Evolutionary conservation across 1,140 invertebrate genomes (phyloP), one percentile per base, ranked within the genome.

Genomic region (Drosophila bifasciata): DNA sequence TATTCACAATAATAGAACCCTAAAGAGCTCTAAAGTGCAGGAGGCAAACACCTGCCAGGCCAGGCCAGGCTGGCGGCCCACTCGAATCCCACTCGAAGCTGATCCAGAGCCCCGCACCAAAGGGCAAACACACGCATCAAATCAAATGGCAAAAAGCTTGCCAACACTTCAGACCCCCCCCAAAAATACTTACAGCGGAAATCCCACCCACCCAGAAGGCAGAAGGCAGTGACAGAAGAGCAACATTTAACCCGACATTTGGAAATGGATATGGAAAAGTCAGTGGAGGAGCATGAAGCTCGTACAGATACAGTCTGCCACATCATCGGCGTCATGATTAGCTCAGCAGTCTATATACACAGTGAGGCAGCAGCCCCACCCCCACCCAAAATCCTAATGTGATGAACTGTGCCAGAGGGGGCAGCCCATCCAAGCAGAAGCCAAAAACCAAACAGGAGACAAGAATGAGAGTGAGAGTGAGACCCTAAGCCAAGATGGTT

Each of bases 21-120:
- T 45, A 39, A 86, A 81, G 81, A 81, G 81, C 81, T 77, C 83
- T 81, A 81, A 86, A 86, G 81, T 68, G 81, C 77, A 58, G 57
- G 56, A 58, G 57, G 56, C 62, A 48, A 76, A 61, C 71, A 61
- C 61, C 74, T 64, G 61, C 41, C 32, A 28, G n/a, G n/a, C n/a
- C n/a, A 13, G 19, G 28, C 62, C 61, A n/a, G n/a, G n/a, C n/a
- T n/a, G n/a, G n/a, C n/a, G n/a, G n/a, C 48, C 32, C 9, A 69
- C 55, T 6, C 45, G 23, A 28, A 51, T 9, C 64, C 46, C 43
- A 41, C 52, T 25, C 28, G 28, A n/a, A 13, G 23, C 21, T n/a
- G 3, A 19, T 25, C 19, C 28, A n/a, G 28, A 16, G n/a, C 8
- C 9, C 17, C 7, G 17, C 43, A 21, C 13, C 16, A 9, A 41